These are phyloP conservation scores for Hemiscyllium ocellatum DNA, from an alignment of 2,113 vertebrate species.

Conservation along the genomic window DNA sequence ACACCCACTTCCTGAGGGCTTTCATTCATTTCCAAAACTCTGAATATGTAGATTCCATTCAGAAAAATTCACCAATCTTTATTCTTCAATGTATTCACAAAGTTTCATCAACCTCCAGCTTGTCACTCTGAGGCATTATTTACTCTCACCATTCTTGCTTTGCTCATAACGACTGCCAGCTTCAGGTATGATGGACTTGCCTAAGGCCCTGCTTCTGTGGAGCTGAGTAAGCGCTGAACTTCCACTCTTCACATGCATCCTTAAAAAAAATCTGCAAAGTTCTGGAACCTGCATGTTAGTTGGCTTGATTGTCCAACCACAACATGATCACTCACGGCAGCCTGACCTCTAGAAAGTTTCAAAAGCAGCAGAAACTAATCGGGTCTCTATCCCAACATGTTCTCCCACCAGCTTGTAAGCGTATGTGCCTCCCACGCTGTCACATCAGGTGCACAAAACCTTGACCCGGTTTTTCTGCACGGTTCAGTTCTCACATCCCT, in stretches of 20 bases:
- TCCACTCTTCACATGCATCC: background rate
- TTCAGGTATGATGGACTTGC: background rate
- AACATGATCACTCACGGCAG: too few species aligned
- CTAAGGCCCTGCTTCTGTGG: background rate
- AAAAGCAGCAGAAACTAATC: background rate
- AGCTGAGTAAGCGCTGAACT: background rate
- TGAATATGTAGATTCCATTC: background rate
- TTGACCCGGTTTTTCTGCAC: background rate
- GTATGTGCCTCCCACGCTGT: background rate
- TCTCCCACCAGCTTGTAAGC: background rate
- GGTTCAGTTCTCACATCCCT: background rate
- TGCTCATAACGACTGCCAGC: too few species aligned
- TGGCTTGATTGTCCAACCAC: background rate
- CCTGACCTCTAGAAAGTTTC: background rate
- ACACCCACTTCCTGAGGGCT: background rate
- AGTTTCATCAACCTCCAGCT: background rate
- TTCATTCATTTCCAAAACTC: background rate
- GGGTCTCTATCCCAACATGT: background rate
- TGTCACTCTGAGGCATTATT: background rate
- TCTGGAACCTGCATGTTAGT: background rate
- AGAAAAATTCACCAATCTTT: background rate
- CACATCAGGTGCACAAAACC: background rate
- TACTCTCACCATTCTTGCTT: background rate
- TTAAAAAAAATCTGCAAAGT: background rate
- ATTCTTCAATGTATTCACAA: background rate